Conservation (phyloP, 1,140 invertebrate genomes). For the Ostrea edulis region DNA sequence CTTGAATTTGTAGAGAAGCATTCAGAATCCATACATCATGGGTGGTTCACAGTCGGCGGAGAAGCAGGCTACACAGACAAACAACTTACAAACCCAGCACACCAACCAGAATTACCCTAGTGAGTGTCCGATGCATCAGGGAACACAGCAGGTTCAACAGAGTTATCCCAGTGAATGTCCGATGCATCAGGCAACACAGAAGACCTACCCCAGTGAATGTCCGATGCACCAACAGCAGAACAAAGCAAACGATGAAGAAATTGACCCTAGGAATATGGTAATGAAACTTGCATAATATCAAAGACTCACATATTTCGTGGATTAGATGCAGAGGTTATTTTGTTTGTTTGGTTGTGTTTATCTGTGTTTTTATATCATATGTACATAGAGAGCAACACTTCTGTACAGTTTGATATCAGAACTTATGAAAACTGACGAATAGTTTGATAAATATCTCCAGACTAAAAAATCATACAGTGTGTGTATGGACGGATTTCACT, state of each 20-base stretch:
- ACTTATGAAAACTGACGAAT: no score
- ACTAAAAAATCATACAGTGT: no score
- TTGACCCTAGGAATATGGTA: conserved; percentile 92
- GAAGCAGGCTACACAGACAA: neutral
- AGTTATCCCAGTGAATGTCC: conserved; percentile 67
- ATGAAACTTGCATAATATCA: no score
- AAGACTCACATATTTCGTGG: no score
- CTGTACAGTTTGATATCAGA: no score
- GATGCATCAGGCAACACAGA: conserved; percentile 41
- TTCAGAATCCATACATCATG: neutral
- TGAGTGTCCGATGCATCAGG: conserved; percentile 71
- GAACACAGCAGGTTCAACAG: conserved; percentile 17
- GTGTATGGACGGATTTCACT: no score
- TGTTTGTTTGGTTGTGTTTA: no score
- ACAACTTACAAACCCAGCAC: neutral
- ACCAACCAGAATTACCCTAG: conserved; percentile 42
- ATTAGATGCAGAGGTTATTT: no score
- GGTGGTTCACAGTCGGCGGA: neutral
- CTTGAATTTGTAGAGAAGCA: neutral
- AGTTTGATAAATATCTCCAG: no score
- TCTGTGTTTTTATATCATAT: no score
- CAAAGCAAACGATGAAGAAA: conserved; percentile 78
- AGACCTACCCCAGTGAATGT: neutral
- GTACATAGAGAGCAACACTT: no score
- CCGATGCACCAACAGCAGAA: neutral